These are phyloP conservation scores for Petroica traversi DNA, from an alignment of 2,113 vertebrate genomes.

Conservation along the genomic window DNA sequence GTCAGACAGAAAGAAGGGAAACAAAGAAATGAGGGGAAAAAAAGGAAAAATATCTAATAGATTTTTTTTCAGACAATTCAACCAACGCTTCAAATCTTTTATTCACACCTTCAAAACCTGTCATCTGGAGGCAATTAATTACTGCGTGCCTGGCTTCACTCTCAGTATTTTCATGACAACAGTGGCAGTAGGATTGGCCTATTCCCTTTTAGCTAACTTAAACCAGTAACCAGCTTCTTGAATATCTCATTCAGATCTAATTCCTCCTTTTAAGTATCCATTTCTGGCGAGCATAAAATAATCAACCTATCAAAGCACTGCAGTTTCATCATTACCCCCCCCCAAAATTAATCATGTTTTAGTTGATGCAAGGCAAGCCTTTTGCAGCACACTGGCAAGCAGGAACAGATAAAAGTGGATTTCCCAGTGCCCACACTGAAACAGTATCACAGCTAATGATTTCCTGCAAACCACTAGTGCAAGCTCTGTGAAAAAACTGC, in stretches of 20 bases:
- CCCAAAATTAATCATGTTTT: neutral
- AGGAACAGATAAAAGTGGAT: neutral
- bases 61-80: neutral
- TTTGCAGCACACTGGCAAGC: neutral
- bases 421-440: neutral
- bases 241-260: neutral
- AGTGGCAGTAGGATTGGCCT: neutral
- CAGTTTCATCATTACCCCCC: neutral
- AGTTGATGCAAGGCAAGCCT: neutral
- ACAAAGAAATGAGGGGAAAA: neutral
- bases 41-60: neutral
- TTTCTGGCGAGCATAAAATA: neutral
- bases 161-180: neutral
- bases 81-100: neutral
- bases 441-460: slow-evolving; percentile 29
- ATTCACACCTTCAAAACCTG: slow-evolving; percentile 1
- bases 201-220: neutral
- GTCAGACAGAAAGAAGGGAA: neutral
- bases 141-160: neutral
- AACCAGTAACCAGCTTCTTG: neutral
- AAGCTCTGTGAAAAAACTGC: neutral
- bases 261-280: neutral
- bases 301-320: neutral
- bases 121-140: neutral
- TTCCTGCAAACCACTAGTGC: neutral